Base-by-base conservation (phyloP, 2,797 vertebrate genomes). In the Chiloscyllium punctatum region DNA sequence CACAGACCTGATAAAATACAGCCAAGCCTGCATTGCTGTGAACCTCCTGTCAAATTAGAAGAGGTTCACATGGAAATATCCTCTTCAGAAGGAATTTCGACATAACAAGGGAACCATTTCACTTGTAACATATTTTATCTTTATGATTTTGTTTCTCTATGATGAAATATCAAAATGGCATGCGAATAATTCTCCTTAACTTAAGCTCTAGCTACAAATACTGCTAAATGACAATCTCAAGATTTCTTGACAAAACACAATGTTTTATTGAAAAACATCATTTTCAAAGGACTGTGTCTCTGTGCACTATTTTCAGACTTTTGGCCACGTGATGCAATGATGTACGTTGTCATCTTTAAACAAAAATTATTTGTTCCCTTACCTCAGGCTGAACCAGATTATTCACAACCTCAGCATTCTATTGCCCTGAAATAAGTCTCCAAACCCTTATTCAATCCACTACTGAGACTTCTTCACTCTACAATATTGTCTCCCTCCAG, bases 21-120 rank as follows among this genome's bases (percentile, higher is more conserved):
- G 72, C 51, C 69, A 74, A 92, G 94, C 33, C 48, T 95, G 16
- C 8, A 74, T 94, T 94, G 69, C 69, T 74, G 74, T 94, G 48
- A 71, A 51, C 27, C 48, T 51, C 6, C 48, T 30, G 13, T 51
- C 42, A 95, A 74, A 51, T 53, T 30, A 27, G 42, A 69, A 42
- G 69, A 74, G 25, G 23, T 71, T 74, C 69, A 51, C 42, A 27
- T 51, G 30, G 72, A 74, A 95, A 53, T 77, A 30, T 77, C 15
- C 21, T 57, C 42, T 51, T 74, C 21, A 25, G 27, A 94, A 94
- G n/a, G 37, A 72, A 42, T 94, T 95, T 74, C 94, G 53, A 71
- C 27, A 77, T 6, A 53, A 77, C 68, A 33, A 74, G 16, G 48
- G 94, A 74, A 72, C 5, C 69, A 72, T 94, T 77, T 91, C 15